Evolutionary conservation across 2,113 vertebrate genomes (phyloP).

Genomic region (Morone saxatilis): DNA sequence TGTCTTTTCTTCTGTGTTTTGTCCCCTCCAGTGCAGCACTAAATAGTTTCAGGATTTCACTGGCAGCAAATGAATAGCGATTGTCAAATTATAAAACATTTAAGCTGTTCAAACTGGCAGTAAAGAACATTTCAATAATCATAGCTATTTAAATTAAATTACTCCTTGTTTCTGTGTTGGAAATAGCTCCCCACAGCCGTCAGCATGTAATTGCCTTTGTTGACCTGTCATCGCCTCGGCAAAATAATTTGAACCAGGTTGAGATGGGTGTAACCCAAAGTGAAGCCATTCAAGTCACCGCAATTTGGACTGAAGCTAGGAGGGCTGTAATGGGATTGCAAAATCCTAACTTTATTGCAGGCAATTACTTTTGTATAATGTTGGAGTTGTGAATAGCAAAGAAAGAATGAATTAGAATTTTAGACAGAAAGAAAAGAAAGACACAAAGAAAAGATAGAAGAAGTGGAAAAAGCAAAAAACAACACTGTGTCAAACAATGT

Average conservation of each 20-base stretch:
- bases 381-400: neutral
- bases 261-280: constrained; percentile 46
- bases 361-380: constrained; percentile 14
- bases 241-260: constrained; percentile 59
- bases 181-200: constrained; percentile 41
- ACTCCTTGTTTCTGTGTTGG: constrained; percentile 26
- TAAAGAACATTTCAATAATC: constrained; percentile 45
- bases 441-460: neutral
- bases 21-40: rapidly evolving
- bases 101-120: constrained; percentile 17
- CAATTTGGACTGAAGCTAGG: constrained; percentile 14
- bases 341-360: constrained; percentile 1
- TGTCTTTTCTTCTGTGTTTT: neutral
- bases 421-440: neutral
- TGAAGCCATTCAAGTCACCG: constrained; percentile 36
- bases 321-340: constrained; percentile 11
- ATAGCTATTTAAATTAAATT: constrained; percentile 50
- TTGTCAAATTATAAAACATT: constrained; percentile 57
- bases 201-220: constrained; percentile 63
- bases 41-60: constrained; percentile 25
- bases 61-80: constrained; percentile 33
- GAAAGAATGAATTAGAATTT: neutral
- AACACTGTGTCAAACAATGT: neutral
- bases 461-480: neutral
- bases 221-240: constrained; percentile 55